Conservation (phyloP, 2,113 vertebrate genomes). For the Montifringilla adamsi region DNA sequence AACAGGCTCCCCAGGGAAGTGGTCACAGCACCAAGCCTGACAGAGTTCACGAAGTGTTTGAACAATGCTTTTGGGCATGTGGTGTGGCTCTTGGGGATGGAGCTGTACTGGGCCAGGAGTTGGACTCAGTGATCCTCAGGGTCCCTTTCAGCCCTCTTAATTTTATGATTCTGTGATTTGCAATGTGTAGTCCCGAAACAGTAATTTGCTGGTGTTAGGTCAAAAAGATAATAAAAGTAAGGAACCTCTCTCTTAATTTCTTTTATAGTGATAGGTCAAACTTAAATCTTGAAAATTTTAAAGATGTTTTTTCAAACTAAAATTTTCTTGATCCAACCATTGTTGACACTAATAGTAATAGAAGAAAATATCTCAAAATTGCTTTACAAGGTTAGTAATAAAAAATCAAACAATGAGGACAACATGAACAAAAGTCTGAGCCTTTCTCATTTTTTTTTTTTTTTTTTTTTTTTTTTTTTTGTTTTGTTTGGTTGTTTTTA, state of each 20-base stretch:
- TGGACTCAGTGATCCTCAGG: not conserved
- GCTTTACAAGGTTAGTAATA: not conserved
- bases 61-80: fast-evolving
- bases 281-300: not conserved
- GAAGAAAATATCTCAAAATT: not conserved
- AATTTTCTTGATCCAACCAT: not conserved
- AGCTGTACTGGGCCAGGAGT: not conserved
- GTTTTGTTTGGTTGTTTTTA: not conserved
- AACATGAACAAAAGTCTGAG: not conserved
- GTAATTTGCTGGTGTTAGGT: not conserved
- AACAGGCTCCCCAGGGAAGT: not conserved
- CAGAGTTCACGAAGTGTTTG: not conserved
- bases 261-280: not conserved
- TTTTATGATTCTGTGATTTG: not conserved
- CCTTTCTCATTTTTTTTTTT: not conserved
- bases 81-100: not conserved
- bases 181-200: fast-evolving
- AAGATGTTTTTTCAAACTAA: not conserved
- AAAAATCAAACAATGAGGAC: not conserved
- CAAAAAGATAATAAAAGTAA: not conserved
- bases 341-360: not conserved
- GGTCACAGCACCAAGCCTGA: not conserved
- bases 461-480: not conserved
- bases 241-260: not conserved
- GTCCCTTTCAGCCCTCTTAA: not conserved